Conservation (phyloP, 2,113 vertebrate species). For the Lophius piscatorius region DNA sequence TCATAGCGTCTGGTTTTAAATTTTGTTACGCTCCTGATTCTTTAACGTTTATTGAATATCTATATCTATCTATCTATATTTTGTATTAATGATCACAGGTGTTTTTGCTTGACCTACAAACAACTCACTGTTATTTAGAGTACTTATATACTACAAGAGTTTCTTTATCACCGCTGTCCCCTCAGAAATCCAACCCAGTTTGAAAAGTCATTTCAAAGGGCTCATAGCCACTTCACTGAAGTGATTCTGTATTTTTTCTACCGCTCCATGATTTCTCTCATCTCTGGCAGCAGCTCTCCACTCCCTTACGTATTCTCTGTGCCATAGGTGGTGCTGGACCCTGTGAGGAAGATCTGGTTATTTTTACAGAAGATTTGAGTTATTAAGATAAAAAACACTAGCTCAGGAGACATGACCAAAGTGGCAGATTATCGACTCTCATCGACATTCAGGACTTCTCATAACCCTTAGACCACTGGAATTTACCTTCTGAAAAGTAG, state of each 20-base stretch:
- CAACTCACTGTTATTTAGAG: constrained; percentile 2
- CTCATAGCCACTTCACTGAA: constrained; percentile 34
- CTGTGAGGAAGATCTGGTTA: constrained; percentile 47
- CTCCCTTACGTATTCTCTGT: neutral
- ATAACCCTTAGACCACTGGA: constrained; percentile 56
- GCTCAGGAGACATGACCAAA: constrained; percentile 68
- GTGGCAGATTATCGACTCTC: constrained; percentile 65
- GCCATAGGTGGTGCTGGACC: constrained; percentile 38
- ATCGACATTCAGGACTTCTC: constrained; percentile 54
- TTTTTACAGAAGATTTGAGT: constrained; percentile 38
- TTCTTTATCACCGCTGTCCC: neutral
- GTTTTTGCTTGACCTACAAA: constrained; percentile 3
- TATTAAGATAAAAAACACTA: constrained; percentile 58
- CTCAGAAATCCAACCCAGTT: neutral
- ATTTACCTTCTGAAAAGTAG: constrained; percentile 57
- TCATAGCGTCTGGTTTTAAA: constrained; percentile 5
- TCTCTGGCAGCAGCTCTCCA: neutral
- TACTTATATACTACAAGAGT: neutral
- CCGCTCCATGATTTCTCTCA: constrained; percentile 27
- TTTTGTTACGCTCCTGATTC: constrained; percentile 21
- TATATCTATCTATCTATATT: constrained; percentile 19
- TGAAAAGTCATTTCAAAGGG: constrained; percentile 16
- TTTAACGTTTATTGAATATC: constrained; percentile 7
- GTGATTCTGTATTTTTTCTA: constrained; percentile 18
- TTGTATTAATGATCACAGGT: constrained; percentile 2